Evolutionary conservation across 2,113 vertebrate genomes (phyloP), one percentile per base, ranked within the genome.

Genomic region (Hypocryptadius cinnamomeus): DNA sequence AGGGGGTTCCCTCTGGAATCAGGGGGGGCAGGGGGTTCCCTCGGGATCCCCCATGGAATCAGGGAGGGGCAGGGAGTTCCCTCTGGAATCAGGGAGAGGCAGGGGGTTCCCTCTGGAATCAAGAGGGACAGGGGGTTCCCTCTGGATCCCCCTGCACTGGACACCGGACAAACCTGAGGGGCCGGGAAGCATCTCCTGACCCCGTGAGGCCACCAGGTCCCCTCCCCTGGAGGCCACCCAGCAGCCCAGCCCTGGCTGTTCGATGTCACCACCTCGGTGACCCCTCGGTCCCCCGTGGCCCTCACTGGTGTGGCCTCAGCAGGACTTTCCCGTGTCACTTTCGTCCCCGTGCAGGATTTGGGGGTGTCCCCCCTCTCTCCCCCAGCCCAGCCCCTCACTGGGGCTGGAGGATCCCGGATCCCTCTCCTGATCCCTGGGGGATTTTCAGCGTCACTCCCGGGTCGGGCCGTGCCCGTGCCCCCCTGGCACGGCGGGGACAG

Each of bases 301-400:
- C 15, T 23, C 3, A 0, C 59, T 8, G 30, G 53, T 11, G 15
- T 48, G 92, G 3, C 28, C 8, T 0, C 31, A 30, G 19, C 51
- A 1, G 14, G 47, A 31, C 4, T 5, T 64, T 61, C 4, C 35
- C 5, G 0, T 0, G 11, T 12, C 24, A 0, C 24, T 68, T 70
- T 31, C 9, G 23, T 53, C 50, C 53, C 57, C 6, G 16, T 2
- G 37, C 33, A 16, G 63, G 45, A n/a, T 71, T 57, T 42, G 57
- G 16, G 51, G 8, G 0, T 4, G 6, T 6, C 11, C 19, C 21
- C 13, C 19, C 22, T 21, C 3, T 6, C 8, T 16, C 1, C 0
- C 28, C 19, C 35, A 59, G 17, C 63, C 44, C 54, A 21, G 12
- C 17, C 25, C 1, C 44, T 14, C 13, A 0, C 0, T 2, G 45